Evolutionary conservation across 2,888 invertebrate species (phyloP), one percentile per base, ranked within the genome.

Genomic region (Hoplodrina ambigua): DNA sequence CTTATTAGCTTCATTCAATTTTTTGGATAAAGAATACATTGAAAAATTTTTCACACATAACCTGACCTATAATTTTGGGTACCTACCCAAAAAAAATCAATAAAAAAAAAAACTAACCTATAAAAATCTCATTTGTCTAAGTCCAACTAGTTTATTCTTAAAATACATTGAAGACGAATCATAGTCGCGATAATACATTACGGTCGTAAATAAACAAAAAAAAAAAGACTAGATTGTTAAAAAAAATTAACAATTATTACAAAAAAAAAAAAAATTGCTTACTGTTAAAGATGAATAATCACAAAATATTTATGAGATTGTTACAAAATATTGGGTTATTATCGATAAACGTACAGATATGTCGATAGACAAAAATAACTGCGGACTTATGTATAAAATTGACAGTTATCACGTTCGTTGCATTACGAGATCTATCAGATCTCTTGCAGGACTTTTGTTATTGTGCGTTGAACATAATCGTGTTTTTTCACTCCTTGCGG

Each of bases 151-250:
- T 74, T 72, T 72, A 78, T 75, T 82, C 77, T 69, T 84, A 83
- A 82, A 78, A 78, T 82, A 86, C 72, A 75, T 74, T 83, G 80
- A 86, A 83, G 83, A 82, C 83, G 87, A 88, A 86, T 68, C 75
- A 72, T 85, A 87, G 85, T 88, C 88, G 81, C 87, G 82, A 89
- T 90, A 92, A 91, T 93, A 93, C 91, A 90, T 91, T 91, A 91
- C 87, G 90, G 90, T 88, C 87, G 75, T 88, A 88, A 91, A 89
- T 84, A 89, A 90, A 92, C 88, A 87, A 90, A 92, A 89, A 46
- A 87, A 92, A 91, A 91, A 90, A 92, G 95, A 95, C 95, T 95
- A 95, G 95, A 95, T 91, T 91, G 93, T 94, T 94, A 94, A 92
- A 91, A 87, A 88, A 88, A 80, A 88, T 88, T 87, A 89, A 88